Percentiles rank a stretch among this genome's conserved stretches.
Conservation (phyloP, 2,113 vertebrate species). For the Silurus meridionalis region DNA sequence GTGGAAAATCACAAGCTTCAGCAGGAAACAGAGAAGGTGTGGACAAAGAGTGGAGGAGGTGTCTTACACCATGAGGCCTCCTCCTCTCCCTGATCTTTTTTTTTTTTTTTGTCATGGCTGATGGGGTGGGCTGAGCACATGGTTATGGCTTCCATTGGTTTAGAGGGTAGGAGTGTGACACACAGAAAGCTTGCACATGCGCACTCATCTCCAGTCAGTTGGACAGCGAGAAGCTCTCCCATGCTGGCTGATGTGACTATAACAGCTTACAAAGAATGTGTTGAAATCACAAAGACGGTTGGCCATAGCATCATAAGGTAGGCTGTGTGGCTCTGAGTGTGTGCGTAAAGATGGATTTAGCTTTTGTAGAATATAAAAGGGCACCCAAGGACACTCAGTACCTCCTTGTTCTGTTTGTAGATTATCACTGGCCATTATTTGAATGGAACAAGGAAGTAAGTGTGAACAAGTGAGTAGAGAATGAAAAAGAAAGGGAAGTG, state of each 20-base stretch:
- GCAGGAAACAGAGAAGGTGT: constrained; percentile 32
- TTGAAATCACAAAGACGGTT: constrained; percentile 28
- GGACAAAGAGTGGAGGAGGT: constrained; percentile 42
- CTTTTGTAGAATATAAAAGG: neutral
- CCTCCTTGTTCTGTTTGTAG: neutral
- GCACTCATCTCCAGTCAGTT: constrained; percentile 42
- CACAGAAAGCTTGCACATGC: constrained; percentile 54
- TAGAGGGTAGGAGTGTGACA: constrained; percentile 23
- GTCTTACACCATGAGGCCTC: neutral
- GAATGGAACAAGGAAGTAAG: constrained; percentile 24
- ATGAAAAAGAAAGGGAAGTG: neutral
- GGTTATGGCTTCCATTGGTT: constrained; percentile 48
- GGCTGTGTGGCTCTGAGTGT: constrained; percentile 8
- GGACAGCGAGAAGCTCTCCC: neutral
- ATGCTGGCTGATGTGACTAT: constrained; percentile 44
- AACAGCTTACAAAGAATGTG: constrained; percentile 39
- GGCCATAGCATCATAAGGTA: constrained; percentile 16
- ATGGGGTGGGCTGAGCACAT: constrained; percentile 47
- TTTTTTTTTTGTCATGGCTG: neutral
- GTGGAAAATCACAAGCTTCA: neutral
- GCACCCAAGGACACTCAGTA: constrained; percentile 11
- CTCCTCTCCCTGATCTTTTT: constrained; percentile 13
- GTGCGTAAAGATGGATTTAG: neutral
- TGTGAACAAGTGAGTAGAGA: neutral
- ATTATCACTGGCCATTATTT: neutral